Evolutionary conservation across 2,113 vertebrate genomes (phyloP).

Genomic region (Naja naja): DNA sequence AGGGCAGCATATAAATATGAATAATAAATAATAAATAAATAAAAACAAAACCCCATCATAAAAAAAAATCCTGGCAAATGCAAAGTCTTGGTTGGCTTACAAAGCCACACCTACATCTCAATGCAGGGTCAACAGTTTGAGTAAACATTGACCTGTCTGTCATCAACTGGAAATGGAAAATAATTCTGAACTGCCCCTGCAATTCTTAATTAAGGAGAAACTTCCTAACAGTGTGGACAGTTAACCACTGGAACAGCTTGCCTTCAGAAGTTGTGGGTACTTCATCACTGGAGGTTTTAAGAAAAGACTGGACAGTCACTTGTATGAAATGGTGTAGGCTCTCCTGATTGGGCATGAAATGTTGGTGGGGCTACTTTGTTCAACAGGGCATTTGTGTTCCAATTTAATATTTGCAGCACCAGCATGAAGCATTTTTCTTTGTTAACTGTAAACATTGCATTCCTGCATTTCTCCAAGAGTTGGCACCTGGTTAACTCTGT

Average conservation of each 20-base stretch:
- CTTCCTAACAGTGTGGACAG: too few species aligned
- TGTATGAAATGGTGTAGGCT: too few species aligned
- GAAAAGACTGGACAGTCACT: too few species aligned
- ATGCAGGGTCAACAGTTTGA: background rate
- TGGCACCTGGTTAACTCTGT: conserved; percentile 2
- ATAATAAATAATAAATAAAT: too few species aligned
- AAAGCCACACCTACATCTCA: background rate
- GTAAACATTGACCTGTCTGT: background rate
- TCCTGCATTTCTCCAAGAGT: background rate
- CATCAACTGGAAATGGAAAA: background rate
- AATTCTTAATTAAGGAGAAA: background rate
- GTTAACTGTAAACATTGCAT: background rate
- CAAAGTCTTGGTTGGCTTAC: background rate
- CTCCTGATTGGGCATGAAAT: background rate
- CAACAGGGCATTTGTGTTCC: background rate
- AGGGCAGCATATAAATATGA: too few species aligned
- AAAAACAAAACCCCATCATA: background rate
- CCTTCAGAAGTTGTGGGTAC: too few species aligned
- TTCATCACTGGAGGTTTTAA: too few species aligned
- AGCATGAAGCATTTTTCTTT: conserved; percentile 3
- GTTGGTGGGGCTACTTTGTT: background rate
- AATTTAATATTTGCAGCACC: background rate
- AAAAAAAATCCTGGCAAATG: background rate
- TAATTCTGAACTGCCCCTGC: background rate
- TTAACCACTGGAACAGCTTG: too few species aligned